phyloP scores from a whole-genome alignment of 2,113 vertebrate genomes.

The Phyllostomus hastatus region DNA sequence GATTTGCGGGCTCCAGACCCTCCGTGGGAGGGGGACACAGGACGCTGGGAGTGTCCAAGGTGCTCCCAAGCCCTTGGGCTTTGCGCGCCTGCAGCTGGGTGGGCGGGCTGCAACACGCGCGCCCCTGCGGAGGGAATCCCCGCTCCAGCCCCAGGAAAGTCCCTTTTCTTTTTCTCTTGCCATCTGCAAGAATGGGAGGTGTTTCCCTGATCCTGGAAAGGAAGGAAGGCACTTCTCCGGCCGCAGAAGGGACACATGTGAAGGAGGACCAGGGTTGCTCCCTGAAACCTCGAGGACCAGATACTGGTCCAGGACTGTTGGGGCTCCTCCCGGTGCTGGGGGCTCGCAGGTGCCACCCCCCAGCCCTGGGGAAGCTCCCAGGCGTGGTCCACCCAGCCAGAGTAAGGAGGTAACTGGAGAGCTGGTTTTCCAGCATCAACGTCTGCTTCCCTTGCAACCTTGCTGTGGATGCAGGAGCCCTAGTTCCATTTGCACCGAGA shows the following conservation, averaged over 20 bases:
- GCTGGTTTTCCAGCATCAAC: background rate
- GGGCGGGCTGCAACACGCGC: background rate
- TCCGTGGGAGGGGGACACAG: fast-evolving
- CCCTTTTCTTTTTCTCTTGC: background rate
- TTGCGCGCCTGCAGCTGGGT: background rate
- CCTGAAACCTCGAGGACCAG: fast-evolving
- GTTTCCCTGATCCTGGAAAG: conserved; percentile 8
- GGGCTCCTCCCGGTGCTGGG: fast-evolving
- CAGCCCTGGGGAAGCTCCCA: background rate
- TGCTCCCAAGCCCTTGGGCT: fast-evolving
- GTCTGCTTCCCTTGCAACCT: background rate
- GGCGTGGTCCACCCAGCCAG: fast-evolving
- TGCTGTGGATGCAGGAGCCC: fast-evolving
- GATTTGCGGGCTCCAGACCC: background rate
- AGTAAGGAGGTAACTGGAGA: background rate
- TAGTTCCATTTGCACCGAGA: too few relatives aligned
- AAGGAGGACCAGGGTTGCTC: too few relatives aligned
- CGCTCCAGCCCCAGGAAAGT: background rate
- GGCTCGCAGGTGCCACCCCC: background rate
- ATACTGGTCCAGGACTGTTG: fast-evolving
- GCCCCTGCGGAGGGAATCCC: conserved; percentile 59
- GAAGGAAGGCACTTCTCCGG: background rate
- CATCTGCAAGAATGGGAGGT: background rate
- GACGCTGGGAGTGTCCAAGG: fast-evolving
- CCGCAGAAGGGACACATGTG: background rate